Base-by-base conservation (phyloP, 2,797 vertebrate genomes). In the Novumbra hubbsi region DNA sequence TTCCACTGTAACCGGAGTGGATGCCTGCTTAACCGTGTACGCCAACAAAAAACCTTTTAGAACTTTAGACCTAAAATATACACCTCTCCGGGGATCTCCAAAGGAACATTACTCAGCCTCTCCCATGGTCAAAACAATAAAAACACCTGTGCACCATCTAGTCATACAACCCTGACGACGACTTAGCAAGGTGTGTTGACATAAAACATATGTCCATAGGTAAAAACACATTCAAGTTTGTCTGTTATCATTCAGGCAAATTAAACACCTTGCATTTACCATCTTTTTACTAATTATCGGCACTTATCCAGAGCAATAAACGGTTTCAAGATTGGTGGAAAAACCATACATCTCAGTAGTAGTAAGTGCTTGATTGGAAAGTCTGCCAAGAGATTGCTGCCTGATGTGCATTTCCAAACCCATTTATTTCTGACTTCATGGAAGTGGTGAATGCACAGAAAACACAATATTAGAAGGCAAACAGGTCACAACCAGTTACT, bases 401-500 rank as follows among this genome's bases (percentile, higher is more conserved):
- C 4, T 15, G 12, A 30, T 48, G 24, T 32, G 65, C 16, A 70
- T 70, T 70, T 68, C 17, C 8, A n/a, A 9, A 34, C 34, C 8
- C 4, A 48, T 68, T 15, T 70, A 28, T 52, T 27, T 70, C 48
- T 30, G 41, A 69, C 32, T 48, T 11, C 4, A 15, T 52, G 27
- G 28, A 52, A 49, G 16, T 30, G 48, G 17, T 28, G 7, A 14
- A 32, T 76, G 49, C 60, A 17, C 0, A 0, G 12, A 75, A 69
- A 68, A n/a, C 52, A 69, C 15, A 16, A 73, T n/a, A 81, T 72
- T 85, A 38, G 41, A 63, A 52, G 57, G 32, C n/a, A 87, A 15
- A 27, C 2, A 86, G 84, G 88, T 87, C 85, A 87, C 70, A 74
- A 68, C 32, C 41, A 70, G 64, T 70, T 38, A 0, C 67, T 14